These are phyloP conservation scores for Arctia plantaginis DNA, from an alignment of 2,888 invertebrate species.

Conservation along the genomic window DNA sequence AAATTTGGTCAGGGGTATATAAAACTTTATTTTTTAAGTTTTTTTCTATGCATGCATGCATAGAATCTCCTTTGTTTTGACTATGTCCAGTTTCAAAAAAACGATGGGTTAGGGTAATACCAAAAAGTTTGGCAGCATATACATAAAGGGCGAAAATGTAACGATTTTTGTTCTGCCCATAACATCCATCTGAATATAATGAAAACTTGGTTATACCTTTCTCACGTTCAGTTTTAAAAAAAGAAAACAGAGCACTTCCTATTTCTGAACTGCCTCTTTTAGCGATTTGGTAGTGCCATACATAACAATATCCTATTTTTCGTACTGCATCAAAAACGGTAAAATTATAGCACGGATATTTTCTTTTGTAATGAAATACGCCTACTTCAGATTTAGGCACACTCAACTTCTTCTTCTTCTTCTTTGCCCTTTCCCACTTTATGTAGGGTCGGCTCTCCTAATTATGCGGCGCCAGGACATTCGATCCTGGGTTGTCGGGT, in stretches of 20 bases:
- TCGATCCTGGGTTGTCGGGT: no score
- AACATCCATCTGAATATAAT: conserved; percentile 28
- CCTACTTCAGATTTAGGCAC: conserved; percentile 30
- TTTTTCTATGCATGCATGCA: conserved; percentile 12
- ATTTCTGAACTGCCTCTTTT: conserved; percentile 41
- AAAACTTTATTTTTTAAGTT: conserved; percentile 4
- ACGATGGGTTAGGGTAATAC: no score
- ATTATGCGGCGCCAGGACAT: no score
- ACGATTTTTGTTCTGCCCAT: conserved; percentile 27
- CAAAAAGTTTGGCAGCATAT: no score
- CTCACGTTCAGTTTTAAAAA: conserved; percentile 12
- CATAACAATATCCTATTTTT: conserved; percentile 32
- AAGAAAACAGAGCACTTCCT: conserved; percentile 14
- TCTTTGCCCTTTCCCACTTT: no score
- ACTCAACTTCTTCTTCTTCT: no score
- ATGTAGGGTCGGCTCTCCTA: no score
- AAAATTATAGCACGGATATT: conserved; percentile 27
- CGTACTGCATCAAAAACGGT: conserved; percentile 3
- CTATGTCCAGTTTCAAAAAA: conserved; percentile 12
- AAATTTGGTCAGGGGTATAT: conserved; percentile 14
- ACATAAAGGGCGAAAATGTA: no score
- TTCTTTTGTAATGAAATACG: conserved; percentile 33
- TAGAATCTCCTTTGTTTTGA: conserved; percentile 15
- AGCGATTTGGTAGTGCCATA: conserved; percentile 43
- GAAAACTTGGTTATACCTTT: conserved; percentile 11